Evolutionary conservation across 2,113 vertebrate species (phyloP).

Genomic region (Gadus chalcogrammus): DNA sequence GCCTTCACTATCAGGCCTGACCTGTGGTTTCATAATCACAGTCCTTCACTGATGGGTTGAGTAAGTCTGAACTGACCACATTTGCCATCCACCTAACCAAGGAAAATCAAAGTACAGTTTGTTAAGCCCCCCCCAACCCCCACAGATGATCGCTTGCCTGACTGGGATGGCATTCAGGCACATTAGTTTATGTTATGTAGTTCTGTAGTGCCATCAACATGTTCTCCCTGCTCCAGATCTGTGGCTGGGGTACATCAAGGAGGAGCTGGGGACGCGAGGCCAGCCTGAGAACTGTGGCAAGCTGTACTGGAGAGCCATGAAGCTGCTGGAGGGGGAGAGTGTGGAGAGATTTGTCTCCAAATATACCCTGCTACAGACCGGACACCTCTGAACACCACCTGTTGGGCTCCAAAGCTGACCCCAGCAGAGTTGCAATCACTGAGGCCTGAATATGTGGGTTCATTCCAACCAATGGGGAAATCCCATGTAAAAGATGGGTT

Average conservation of each 20-base stretch:
- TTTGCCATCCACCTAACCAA: too few species aligned
- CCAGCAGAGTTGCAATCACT: too few species aligned
- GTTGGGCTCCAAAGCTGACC: too few species aligned
- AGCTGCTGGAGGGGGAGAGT: slow-evolving; percentile 80
- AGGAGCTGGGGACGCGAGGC: slow-evolving; percentile 80
- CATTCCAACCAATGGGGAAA: background rate
- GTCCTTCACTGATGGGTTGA: too few species aligned
- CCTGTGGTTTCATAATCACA: too few species aligned
- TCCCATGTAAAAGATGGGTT: background rate
- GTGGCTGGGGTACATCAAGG: slow-evolving; percentile 91
- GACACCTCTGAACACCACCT: slow-evolving; percentile 67
- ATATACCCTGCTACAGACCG: slow-evolving; percentile 85
- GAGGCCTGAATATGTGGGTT: background rate
- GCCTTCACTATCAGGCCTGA: too few species aligned
- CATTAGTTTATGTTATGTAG: background rate
- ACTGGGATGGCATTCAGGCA: too few species aligned
- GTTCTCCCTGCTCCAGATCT: slow-evolving; percentile 70
- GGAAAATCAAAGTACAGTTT: too few species aligned
- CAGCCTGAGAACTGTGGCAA: slow-evolving; percentile 84
- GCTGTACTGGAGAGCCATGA: slow-evolving; percentile 96
- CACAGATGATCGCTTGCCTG: too few species aligned
- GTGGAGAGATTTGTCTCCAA: slow-evolving; percentile 84
- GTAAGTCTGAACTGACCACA: too few species aligned
- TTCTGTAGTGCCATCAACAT: background rate
- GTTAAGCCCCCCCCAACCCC: too few species aligned